phyloP scores from a whole-genome alignment of 2,888 invertebrate species.

The Plagodis dolabraria region DNA sequence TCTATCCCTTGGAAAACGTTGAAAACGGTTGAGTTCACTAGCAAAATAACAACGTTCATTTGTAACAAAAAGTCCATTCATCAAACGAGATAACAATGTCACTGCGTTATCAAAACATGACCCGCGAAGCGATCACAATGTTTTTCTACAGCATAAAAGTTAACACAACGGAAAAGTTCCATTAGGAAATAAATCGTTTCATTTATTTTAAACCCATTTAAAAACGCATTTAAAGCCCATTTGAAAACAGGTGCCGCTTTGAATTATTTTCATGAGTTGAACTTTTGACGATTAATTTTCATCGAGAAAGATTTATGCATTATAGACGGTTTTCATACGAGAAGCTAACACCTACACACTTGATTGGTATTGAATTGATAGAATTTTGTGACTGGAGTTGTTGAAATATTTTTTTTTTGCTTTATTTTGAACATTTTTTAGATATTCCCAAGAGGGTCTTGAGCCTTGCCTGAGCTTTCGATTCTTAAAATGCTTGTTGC shows the following conservation, averaged over 20 bases:
- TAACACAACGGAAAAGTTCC: slow-evolving; percentile 72
- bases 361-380: background rate
- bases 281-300: slow-evolving; percentile 29
- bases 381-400: background rate
- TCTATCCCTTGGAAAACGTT: slow-evolving; percentile 55
- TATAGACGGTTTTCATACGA: background rate
- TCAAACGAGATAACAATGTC: slow-evolving; percentile 81
- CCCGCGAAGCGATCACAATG: slow-evolving; percentile 78
- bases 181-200: slow-evolving; percentile 65
- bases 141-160: slow-evolving; percentile 72
- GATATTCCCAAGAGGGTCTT: background rate
- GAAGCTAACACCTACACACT: background rate
- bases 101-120: slow-evolving; percentile 80
- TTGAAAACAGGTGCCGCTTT: slow-evolving; percentile 47
- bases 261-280: slow-evolving; percentile 25
- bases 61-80: slow-evolving; percentile 82
- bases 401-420: background rate
- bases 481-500: background rate
- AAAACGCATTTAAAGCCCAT: slow-evolving; percentile 41
- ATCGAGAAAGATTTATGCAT: slow-evolving; percentile 14
- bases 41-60: slow-evolving; percentile 77
- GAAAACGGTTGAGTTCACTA: slow-evolving; percentile 63
- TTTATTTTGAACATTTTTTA: background rate
- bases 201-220: slow-evolving; percentile 60
- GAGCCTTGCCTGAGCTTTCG: background rate